Base-by-base conservation (phyloP, 2,888 invertebrate genomes). In the Aromia moschata region DNA sequence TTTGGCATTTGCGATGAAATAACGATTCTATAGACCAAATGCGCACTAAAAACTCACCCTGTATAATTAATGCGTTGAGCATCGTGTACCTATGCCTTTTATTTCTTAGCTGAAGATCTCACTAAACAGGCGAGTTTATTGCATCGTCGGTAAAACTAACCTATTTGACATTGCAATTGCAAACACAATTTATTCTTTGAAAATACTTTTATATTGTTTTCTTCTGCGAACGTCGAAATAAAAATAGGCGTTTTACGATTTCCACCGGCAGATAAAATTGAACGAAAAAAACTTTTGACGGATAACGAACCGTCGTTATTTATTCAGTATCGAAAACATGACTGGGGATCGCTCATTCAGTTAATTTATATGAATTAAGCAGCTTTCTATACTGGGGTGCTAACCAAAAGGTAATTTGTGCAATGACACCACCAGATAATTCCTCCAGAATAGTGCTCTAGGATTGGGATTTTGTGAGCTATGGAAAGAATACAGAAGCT, bases 201-300 rank as follows among this genome's bases (percentile, higher is more conserved):
- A 58, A 58, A 51, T 36, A 58, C 15, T 12, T 37, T 49, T 37
- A 53, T 25, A 37, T 40, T 52, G 53, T 45, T 53, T 47, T 54
- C 43, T 54, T 45, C 52, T 56, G 18, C 43, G 56, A 44, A 54
- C n/a, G 25, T 9, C 37, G 33, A 30, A 7, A 43, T 58, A 43
- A 40, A 58, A 58, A 54, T 58, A 58, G 58, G 54, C 14, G n/a
- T 54, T 58, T 53, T 53, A 47, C 17, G 12, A 45, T 33, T 58
- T 58, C 38, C 45, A 43, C 25, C 17, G 25, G 16, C 33, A 20
- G 16, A 17, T 52, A 46, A 46, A 45, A 58, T 40, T 52, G 17
- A 45, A 20, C n/a, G 17, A 36, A n/a, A n/a, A 38, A 52, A 44
- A 33, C 14, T 31, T n/a, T 31, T 11, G 14, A 20, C 16, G 25